Percentiles rank a stretch among this genome's conserved stretches.
These are phyloP conservation scores for Acrossocheilus wenchowensis DNA, from an alignment of 2,797 vertebrate genomes.

Conservation along the genomic window DNA sequence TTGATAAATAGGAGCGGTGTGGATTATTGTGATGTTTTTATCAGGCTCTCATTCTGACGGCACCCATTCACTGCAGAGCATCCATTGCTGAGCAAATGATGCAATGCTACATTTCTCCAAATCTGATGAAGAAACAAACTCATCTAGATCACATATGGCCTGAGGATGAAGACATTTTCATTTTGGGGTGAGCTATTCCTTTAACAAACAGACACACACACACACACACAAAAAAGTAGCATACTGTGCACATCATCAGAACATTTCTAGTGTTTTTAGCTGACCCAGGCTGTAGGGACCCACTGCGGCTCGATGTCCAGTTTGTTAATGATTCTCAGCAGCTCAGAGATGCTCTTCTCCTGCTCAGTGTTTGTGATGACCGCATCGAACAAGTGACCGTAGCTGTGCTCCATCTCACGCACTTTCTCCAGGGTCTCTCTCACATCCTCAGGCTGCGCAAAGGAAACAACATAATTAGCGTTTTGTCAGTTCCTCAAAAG, in stretches of 20 bases:
- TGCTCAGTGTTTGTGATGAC: conserved; percentile 90
- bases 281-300: conserved; percentile 94
- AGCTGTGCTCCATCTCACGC: conserved; percentile 93
- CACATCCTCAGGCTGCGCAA: conserved; percentile 88
- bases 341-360: conserved; percentile 88
- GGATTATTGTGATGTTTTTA: neutral
- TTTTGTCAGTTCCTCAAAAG: neutral
- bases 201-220: neutral
- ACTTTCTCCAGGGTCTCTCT: conserved; percentile 94
- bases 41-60: neutral
- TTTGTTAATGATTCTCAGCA: conserved; percentile 90
- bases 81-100: neutral
- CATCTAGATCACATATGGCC: too few relatives aligned
- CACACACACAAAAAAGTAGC: neutral
- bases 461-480: too few relatives aligned
- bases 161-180: neutral
- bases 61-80: neutral
- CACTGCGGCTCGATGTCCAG: conserved; percentile 97
- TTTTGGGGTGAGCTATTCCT: neutral
- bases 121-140: neutral
- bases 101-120: neutral
- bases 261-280: conserved; percentile 69
- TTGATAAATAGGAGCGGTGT: too few relatives aligned
- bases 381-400: conserved; percentile 91
- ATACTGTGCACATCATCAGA: neutral